Percentiles rank a stretch among this genome's conserved stretches.
These are phyloP conservation scores for Drosophila pseudotakahashii DNA, from an alignment of 2,888 invertebrate genomes.

Conservation along the genomic window DNA sequence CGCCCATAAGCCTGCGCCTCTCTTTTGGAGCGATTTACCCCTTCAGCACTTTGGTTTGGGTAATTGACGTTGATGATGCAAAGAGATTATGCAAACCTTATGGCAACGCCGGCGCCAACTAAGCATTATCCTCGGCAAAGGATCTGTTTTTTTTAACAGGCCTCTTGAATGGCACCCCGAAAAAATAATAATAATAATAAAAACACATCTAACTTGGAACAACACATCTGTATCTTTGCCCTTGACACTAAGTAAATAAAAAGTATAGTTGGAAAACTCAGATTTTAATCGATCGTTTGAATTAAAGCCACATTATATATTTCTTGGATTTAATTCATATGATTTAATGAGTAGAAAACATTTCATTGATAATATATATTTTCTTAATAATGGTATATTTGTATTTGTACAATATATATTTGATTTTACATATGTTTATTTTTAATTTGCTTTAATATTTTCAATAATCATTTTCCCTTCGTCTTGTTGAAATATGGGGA, in stretches of 20 bases:
- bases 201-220: neutral
- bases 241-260: no score
- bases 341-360: no score
- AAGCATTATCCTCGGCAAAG: neutral
- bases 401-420: no score
- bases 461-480: neutral
- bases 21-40: constrained; percentile 1
- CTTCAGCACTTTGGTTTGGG: constrained; percentile 59
- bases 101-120: constrained; percentile 8
- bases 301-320: no score
- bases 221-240: neutral
- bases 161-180: constrained; percentile 16
- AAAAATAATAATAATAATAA: constrained; percentile 2
- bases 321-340: no score
- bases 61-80: constrained; percentile 68
- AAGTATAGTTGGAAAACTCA: no score
- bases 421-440: neutral
- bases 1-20: constrained; percentile 33
- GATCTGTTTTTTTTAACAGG: constrained; percentile 3
- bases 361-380: no score
- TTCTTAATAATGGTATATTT: no score
- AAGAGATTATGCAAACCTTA: constrained; percentile 62
- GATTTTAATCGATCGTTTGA: no score
- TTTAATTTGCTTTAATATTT: neutral
- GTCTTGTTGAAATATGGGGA: neutral